Conservation (phyloP, 1,140 invertebrate genomes). For the Drosophila sulfurigaster region DNA sequence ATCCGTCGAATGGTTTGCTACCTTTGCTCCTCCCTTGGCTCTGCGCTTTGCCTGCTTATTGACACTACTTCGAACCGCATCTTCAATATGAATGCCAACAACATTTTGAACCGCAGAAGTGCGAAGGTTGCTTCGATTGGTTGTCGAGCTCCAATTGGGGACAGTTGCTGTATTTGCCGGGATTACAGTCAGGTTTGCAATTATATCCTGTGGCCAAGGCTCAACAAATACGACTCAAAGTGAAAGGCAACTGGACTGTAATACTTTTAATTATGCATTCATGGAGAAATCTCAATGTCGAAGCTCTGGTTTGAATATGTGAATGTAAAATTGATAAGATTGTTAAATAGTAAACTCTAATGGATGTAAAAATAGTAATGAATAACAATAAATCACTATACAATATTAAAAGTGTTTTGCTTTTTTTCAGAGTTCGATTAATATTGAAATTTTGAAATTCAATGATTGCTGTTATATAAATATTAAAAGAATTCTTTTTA, state of each 20-base stretch:
- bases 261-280: neutral
- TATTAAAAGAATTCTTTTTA: too few relatives aligned
- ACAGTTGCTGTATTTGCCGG: too few relatives aligned
- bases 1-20: constrained; percentile 25
- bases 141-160: neutral
- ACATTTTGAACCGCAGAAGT: neutral
- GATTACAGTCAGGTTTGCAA: neutral
- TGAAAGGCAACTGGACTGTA: neutral
- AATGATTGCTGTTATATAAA: too few relatives aligned
- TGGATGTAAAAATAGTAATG: too few relatives aligned
- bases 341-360: neutral
- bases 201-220: neutral
- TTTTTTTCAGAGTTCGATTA: too few relatives aligned
- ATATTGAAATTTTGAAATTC: too few relatives aligned
- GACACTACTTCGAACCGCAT: constrained; percentile 43
- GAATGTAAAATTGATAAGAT: neutral
- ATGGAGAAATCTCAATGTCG: neutral
- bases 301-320: neutral
- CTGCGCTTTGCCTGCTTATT: constrained; percentile 33
- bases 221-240: neutral
- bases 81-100: neutral
- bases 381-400: too few relatives aligned
- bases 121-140: neutral
- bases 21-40: neutral
- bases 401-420: too few relatives aligned